Percentiles rank a stretch among this genome's conserved stretches.
phyloP scores from a whole-genome alignment of 2,113 vertebrate genomes.

The Lamprotornis superbus region DNA sequence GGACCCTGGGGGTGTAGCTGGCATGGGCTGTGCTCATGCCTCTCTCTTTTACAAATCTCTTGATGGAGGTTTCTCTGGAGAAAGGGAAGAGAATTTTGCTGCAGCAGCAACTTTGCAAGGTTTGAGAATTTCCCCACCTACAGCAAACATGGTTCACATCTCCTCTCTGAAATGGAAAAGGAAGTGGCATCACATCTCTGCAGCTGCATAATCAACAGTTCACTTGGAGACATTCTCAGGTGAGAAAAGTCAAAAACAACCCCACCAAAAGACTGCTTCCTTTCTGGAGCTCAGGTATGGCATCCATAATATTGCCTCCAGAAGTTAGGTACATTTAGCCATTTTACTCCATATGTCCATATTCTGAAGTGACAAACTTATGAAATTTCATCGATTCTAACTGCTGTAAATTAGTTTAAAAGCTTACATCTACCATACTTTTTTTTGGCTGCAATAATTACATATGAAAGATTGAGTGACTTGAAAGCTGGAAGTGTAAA shows the following conservation, averaged over 20 bases:
- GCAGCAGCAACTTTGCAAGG: not conserved
- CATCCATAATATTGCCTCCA: not conserved
- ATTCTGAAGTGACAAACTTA: not conserved
- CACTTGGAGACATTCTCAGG: not conserved
- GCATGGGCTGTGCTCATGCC: rapidly evolving
- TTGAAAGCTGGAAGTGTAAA: not conserved
- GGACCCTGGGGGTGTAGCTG: not conserved
- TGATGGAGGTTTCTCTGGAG: not conserved
- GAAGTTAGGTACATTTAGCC: not conserved
- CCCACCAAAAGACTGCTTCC: rapidly evolving
- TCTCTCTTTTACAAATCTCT: not conserved
- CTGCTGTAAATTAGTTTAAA: not conserved
- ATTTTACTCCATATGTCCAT: not conserved
- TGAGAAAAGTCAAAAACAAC: not conserved
- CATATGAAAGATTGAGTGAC: not conserved
- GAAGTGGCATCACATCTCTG: not conserved
- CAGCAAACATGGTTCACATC: not conserved
- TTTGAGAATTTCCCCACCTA: not conserved
- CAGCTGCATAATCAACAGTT: not conserved
- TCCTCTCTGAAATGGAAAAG: not conserved
- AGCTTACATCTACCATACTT: not conserved
- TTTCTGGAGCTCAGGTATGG: not conserved
- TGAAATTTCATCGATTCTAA: not conserved
- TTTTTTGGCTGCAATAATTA: not conserved
- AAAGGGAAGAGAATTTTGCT: not conserved